Evolutionary conservation across 2,797 vertebrate species (phyloP).

Genomic region (Poeciliopsis turneri): DNA sequence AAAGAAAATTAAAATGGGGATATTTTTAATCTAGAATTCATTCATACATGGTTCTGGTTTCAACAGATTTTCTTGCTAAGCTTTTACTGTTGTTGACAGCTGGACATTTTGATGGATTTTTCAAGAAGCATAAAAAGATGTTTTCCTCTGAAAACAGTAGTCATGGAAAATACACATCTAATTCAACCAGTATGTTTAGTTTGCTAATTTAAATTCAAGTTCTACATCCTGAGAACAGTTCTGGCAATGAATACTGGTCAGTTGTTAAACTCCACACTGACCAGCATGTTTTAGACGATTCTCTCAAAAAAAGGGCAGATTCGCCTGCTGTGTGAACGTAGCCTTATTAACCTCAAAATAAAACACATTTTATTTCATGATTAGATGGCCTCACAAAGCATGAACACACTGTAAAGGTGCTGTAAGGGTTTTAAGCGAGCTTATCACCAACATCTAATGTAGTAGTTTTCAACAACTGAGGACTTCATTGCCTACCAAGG

Average conservation of each 20-base stretch:
- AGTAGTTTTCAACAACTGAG: background rate
- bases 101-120: background rate
- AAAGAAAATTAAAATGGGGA: background rate
- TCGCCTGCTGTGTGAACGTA: too few relatives aligned
- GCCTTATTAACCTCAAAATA: background rate
- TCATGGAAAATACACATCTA: background rate
- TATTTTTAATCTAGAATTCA: background rate
- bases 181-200: background rate
- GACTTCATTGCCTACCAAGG: background rate
- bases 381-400: background rate
- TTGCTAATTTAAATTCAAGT: background rate
- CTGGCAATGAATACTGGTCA: background rate
- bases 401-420: background rate
- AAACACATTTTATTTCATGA: background rate
- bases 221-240: background rate
- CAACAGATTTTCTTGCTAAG: background rate
- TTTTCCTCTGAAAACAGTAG: background rate
- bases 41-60: background rate
- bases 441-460: background rate
- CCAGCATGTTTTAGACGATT: background rate
- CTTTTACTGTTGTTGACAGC: background rate
- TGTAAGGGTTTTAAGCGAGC: background rate
- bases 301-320: background rate
- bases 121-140: background rate
- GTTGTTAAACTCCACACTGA: background rate